A percentile compares a stretch with the other conserved stretches of the same genome.
Evolutionary conservation across 2,888 invertebrate genomes (phyloP).

Genomic region (Agrochola lychnidis): DNA sequence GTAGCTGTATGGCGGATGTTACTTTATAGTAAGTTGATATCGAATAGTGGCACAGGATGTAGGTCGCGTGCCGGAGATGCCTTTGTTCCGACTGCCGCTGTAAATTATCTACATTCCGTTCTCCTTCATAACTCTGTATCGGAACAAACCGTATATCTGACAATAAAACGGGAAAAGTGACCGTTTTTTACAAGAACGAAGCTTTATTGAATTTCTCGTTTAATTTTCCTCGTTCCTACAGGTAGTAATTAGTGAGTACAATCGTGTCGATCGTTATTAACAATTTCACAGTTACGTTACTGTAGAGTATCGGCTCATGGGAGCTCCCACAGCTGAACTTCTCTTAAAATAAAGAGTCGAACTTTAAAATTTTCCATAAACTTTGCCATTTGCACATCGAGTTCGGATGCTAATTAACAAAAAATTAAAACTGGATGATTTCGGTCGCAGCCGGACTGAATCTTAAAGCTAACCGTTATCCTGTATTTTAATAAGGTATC

Average conservation of each 20-base stretch:
- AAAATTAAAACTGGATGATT: background rate
- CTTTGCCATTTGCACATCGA: constrained; percentile 8
- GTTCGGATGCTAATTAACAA: constrained; percentile 12
- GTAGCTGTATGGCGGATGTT: constrained; percentile 54
- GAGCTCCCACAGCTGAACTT: constrained; percentile 23
- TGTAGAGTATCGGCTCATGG: constrained; percentile 27
- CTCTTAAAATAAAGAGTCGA: constrained; percentile 20
- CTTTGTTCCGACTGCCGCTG: constrained; percentile 81
- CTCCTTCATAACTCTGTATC: constrained; percentile 83
- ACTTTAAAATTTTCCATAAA: background rate
- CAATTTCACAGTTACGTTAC: constrained; percentile 34
- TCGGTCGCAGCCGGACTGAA: background rate
- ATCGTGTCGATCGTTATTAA: constrained; percentile 44
- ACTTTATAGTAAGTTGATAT: constrained; percentile 73
- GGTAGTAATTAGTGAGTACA: constrained; percentile 51
- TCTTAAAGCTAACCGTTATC: background rate
- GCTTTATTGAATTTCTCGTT: constrained; percentile 65
- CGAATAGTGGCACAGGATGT: constrained; percentile 76
- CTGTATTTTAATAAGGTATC: constrained; percentile 9
- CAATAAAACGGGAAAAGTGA: constrained; percentile 67
- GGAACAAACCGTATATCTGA: constrained; percentile 69
- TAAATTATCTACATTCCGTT: constrained; percentile 84
- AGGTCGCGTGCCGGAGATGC: constrained; percentile 81
- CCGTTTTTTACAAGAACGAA: constrained; percentile 59
- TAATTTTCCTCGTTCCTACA: constrained; percentile 36